Base-by-base conservation (phyloP, 1,140 invertebrate genomes). In the Macrosteles quadrilineatus region DNA sequence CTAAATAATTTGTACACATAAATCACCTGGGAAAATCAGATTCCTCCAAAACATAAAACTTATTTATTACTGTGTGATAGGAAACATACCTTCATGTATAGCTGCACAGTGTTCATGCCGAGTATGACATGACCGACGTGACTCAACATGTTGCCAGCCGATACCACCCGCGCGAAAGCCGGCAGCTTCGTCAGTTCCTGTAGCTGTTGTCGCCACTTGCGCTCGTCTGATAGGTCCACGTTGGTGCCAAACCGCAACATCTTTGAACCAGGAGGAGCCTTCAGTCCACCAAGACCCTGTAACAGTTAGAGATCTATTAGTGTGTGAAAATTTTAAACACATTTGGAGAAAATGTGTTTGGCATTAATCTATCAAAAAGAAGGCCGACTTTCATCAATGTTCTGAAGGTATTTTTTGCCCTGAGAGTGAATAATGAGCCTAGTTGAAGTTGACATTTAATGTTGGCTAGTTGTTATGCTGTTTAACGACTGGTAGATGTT, bases 51-150 rank as follows among this genome's bases (percentile, higher is more conserved):
- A n/a, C n/a, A n/a, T n/a, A n/a, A n/a, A n/a, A n/a, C n/a, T n/a
- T n/a, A n/a, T n/a, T n/a, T n/a, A n/a, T n/a, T n/a, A n/a, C n/a
- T n/a, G n/a, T n/a, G n/a, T n/a, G n/a, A n/a, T n/a, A n/a, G 14
- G 47, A 50, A 9, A 65, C 62, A 72, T 77, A 86, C 86, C 83
- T 99, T 99, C 97, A 99, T 99, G 79, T 99, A 99, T 11, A 99
- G 84, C 80, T 99, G 98, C 57, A 99, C 97, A 0, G 97, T 98
- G 81, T 99, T 99, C 97, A 99, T 99, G 67, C 98, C 98, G 57
- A 98, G 86, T 76, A 99, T 98, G 12, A 96, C 96, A 81, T 99
- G 96, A 0, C 98, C 98, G 9, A 99, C 95, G 83, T 99, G 98
- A 70, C 95, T 97, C 1, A 99, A 83, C 93, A 99, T 97, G 83